Evolutionary conservation across 2,797 vertebrate species (phyloP), one percentile per base, ranked within the genome.

Genomic region (Chiroxiphia lanceolata): DNA sequence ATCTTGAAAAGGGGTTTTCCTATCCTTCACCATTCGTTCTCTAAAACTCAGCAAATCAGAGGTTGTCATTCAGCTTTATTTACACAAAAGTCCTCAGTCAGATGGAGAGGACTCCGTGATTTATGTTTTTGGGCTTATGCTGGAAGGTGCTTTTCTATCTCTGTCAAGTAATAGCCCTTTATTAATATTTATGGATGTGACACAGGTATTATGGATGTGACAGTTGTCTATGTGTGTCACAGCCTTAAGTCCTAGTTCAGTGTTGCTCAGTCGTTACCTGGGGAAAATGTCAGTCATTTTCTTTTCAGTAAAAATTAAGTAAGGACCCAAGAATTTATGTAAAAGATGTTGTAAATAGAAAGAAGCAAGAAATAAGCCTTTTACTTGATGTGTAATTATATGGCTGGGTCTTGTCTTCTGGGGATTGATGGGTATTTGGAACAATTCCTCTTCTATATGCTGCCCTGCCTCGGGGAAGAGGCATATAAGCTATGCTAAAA

Each of bases 361-460:
- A 54, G 54, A 63, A 89, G 57, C 31, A 79, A 84, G 71, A 42
- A 88, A 68, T 31, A 83, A 89, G 33, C 67, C 56, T 87, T 79
- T 88, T 67, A 21, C 74, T 88, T 4, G 5, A 0, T 80, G 27
- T 77, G 78, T 95, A 83, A 87, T 96, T 95, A 56, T 79, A 29
- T 80, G 59, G 13, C 69, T 96, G 65, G 84, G 72, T 54, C 38
- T 75, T 92, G 23, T 82, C 51, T 92, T 80, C 34, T 74, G 71
- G 75, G 69, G 65, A 65, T 42, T 87, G 82, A 61, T 91, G 68
- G 22, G 27, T 90, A 72, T 95, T 93, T 89, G 82, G 71, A 89
- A 74, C 76, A 94, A 85, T 89, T 92, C 63, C 57, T 88, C 65
- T 79, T 92, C 82, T 85, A 71, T 92, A 79, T 96, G 75, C 50